Conservation (phyloP, 1,140 invertebrate genomes). For the Papilio polyxenes region DNA sequence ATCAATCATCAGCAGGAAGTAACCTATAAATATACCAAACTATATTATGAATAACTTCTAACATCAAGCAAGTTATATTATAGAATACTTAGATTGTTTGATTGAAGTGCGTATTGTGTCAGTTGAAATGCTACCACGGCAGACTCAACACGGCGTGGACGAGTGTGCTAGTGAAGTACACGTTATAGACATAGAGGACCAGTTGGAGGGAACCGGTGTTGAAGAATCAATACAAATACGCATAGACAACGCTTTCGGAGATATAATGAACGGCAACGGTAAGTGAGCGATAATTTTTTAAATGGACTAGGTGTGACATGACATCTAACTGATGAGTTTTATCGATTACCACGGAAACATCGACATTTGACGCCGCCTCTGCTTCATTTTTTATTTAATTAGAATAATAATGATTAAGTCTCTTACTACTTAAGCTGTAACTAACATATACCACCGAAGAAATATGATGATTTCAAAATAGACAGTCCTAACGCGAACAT, state of each 20-base stretch:
- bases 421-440: no score
- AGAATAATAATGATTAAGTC: no score
- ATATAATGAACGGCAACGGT: conserved; percentile 62
- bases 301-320: no score
- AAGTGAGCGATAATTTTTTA: conserved; percentile 38
- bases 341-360: no score
- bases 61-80: background rate
- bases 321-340: no score
- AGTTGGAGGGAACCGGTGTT: conserved; percentile 39
- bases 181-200: conserved; percentile 60
- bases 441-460: no score
- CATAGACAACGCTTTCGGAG: conserved; percentile 41
- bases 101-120: conserved; percentile 35
- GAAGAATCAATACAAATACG: background rate
- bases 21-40: no score
- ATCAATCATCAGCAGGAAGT: no score
- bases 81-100: background rate
- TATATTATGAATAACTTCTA: background rate
- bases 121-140: conserved; percentile 65
- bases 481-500: no score
- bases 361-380: no score
- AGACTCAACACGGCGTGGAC: conserved; percentile 51
- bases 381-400: no score
- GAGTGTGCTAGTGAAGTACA: conserved; percentile 54
- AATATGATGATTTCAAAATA: no score